phyloP scores from a whole-genome alignment of 1,140 invertebrate genomes.

The Musca vetustissima region DNA sequence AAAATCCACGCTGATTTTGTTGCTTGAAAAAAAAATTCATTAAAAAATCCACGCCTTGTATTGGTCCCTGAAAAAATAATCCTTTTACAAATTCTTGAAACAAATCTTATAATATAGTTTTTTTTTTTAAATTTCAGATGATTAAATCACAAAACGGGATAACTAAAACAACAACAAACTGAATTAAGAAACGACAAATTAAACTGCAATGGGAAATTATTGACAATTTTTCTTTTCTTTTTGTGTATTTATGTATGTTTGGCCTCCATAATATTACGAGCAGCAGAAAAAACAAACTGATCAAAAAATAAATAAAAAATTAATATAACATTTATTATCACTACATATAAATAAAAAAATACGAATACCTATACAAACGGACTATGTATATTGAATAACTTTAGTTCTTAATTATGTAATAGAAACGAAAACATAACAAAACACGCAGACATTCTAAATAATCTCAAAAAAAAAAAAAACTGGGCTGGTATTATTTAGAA shows the following conservation, averaged over 20 bases:
- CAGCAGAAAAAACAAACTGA: not conserved
- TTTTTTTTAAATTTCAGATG: not conserved
- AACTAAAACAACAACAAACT: not conserved
- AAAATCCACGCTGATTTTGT: too few relatives aligned
- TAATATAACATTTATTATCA: not conserved
- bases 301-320: constrained; percentile 5
- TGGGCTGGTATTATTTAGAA: constrained; percentile 21
- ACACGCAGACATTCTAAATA: constrained; percentile 1
- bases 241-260: constrained; percentile 18
- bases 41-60: too few relatives aligned
- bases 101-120: too few relatives aligned
- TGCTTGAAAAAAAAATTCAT: too few relatives aligned
- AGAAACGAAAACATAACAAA: too few relatives aligned
- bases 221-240: too few relatives aligned
- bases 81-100: too few relatives aligned
- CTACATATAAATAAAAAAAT: not conserved
- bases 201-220: too few relatives aligned
- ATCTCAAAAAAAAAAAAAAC: not conserved
- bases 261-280: not conserved
- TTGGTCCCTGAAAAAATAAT: too few relatives aligned
- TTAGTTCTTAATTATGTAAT: too few relatives aligned
- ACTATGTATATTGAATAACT: too few relatives aligned
- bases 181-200: not conserved
- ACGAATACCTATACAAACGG: not conserved
- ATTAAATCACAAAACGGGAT: not conserved